These are phyloP conservation scores for Formica aserva DNA, from an alignment of 2,888 invertebrate genomes.

Conservation along the genomic window DNA sequence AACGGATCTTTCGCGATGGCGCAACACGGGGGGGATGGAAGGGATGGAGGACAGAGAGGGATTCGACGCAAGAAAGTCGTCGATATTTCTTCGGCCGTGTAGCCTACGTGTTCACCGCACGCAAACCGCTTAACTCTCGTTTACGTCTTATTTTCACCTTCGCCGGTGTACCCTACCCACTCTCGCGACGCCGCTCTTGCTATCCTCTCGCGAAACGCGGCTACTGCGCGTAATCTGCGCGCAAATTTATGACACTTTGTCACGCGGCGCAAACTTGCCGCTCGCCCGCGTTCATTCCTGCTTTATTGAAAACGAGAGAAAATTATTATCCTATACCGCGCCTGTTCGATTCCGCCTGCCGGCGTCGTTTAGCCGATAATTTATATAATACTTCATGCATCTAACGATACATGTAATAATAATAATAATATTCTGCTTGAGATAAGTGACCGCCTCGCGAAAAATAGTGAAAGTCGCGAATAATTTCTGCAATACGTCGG, in stretches of 20 bases:
- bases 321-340: conserved; percentile 31
- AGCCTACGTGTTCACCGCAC: conserved; percentile 45
- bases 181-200: conserved; percentile 24
- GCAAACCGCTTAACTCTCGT: conserved; percentile 54
- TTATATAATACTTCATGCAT: conserved; percentile 38
- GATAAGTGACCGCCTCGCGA: conserved; percentile 35
- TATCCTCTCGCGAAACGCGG: conserved; percentile 32
- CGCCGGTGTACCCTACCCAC: neutral
- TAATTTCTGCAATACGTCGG: conserved; percentile 44
- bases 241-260: conserved; percentile 49
- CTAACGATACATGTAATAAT: conserved; percentile 26
- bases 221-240: conserved; percentile 39
- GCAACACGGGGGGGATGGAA: neutral
- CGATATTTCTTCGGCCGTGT: conserved; percentile 50
- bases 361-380: conserved; percentile 23
- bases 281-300: neutral
- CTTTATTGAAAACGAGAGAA: conserved; percentile 37
- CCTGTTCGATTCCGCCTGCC: conserved; percentile 25
- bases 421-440: conserved; percentile 31
- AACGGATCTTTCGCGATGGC: conserved; percentile 65
- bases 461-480: conserved; percentile 44
- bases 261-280: conserved; percentile 32
- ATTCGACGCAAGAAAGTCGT: conserved; percentile 60
- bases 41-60: neutral
- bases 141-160: conserved; percentile 65